Percentiles rank a stretch among this genome's conserved stretches.
Evolutionary conservation across 2,888 invertebrate genomes (phyloP).

Genomic region (Tipula lateralis): DNA sequence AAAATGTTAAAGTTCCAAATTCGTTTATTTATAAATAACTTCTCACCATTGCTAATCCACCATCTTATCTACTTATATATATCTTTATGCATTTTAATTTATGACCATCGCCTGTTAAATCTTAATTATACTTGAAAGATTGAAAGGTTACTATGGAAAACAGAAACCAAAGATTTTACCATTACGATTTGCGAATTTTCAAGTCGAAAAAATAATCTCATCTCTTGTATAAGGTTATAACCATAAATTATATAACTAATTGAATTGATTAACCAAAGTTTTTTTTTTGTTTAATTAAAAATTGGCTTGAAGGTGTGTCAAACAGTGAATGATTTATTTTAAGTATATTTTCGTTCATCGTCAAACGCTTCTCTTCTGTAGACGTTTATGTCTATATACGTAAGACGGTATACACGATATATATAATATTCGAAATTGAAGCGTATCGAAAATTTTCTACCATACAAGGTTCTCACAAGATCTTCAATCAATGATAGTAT

Average conservation of each 20-base stretch:
- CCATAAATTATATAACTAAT: conserved; percentile 4
- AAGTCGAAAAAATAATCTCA: not conserved
- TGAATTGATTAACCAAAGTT: not conserved
- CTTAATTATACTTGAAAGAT: conserved; percentile 1
- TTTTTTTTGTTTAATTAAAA: conserved; percentile 6
- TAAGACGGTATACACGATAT: not conserved
- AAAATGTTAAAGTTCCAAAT: no score
- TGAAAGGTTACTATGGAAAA: not conserved
- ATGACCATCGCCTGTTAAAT: conserved; percentile 1
- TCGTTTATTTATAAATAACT: no score
- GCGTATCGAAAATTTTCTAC: not conserved
- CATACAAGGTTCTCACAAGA: not conserved
- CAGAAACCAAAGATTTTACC: not conserved
- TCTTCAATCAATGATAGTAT: not conserved
- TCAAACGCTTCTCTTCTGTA: not conserved
- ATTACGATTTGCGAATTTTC: not conserved
- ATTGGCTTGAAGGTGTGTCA: conserved; percentile 11
- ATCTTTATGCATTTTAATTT: not conserved
- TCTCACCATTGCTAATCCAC: not conserved
- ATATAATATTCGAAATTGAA: not conserved
- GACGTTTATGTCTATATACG: not conserved
- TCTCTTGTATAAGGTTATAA: not conserved
- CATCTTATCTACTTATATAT: not conserved
- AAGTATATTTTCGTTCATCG: not conserved
- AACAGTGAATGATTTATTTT: not conserved